These are phyloP conservation scores for Furcifer pardalis DNA, from an alignment of 2,797 vertebrate species.

Conservation along the genomic window DNA sequence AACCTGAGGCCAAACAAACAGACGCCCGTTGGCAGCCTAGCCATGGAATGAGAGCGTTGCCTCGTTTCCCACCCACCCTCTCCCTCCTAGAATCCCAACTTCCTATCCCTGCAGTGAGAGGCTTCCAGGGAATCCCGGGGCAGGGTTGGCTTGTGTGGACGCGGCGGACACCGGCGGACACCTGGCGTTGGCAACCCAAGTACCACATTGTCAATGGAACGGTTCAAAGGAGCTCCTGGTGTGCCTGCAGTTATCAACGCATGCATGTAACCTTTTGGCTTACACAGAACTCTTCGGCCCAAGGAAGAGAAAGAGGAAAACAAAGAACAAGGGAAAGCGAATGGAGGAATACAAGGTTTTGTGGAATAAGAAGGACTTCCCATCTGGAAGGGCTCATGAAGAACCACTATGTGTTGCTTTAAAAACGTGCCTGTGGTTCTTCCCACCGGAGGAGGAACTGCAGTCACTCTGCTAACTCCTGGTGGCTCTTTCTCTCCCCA, in stretches of 20 bases:
- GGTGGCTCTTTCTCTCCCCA: too few species aligned
- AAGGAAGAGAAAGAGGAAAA: too few species aligned
- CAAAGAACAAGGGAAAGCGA: too few species aligned
- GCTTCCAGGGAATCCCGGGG: neutral
- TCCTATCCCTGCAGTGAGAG: constrained; percentile 19
- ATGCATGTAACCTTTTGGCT: neutral
- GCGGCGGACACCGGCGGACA: too few species aligned
- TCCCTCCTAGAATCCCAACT: neutral
- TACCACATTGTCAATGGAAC: neutral
- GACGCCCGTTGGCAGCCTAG: neutral
- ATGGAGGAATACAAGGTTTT: too few species aligned
- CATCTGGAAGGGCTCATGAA: too few species aligned
- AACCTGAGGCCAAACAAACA: fast-evolving
- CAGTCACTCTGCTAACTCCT: too few species aligned
- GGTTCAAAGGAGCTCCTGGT: neutral
- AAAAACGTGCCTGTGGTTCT: neutral
- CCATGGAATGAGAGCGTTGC: fast-evolving
- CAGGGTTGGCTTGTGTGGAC: neutral
- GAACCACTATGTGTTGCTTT: too few species aligned
- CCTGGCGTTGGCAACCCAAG: neutral
- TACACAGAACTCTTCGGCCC: neutral
- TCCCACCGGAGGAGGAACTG: neutral
- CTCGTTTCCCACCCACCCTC: constrained; percentile 24
- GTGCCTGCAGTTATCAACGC: neutral
- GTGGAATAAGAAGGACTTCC: too few species aligned